phyloP scores from a whole-genome alignment of 2,113 vertebrate genomes.

The Mustela lutreola region DNA sequence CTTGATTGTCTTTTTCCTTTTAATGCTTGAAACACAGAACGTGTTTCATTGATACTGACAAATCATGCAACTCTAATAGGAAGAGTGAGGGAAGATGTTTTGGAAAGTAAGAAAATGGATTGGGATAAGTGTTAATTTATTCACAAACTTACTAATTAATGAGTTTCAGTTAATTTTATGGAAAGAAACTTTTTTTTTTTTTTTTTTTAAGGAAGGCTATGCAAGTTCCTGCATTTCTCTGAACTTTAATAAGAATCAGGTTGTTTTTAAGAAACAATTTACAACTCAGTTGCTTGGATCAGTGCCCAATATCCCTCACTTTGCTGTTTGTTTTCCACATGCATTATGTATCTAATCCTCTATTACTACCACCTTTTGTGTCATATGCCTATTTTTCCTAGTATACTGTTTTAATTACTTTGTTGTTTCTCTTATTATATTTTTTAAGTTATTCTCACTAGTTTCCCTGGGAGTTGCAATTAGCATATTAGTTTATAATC shows the following conservation, averaged over 20 bases:
- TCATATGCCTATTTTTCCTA: neutral
- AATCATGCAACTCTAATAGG: neutral
- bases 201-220: neutral
- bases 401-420: neutral
- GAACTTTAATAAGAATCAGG: neutral
- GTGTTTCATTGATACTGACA: neutral
- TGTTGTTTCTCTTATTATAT: neutral
- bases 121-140: neutral
- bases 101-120: neutral
- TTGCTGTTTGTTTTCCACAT: neutral
- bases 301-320: neutral
- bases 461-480: neutral
- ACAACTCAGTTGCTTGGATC: neutral
- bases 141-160: neutral
- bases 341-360: neutral
- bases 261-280: neutral
- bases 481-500: slow-evolving; percentile 12
- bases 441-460: neutral
- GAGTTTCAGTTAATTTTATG: neutral
- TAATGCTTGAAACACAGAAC: neutral
- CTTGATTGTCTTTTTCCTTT: neutral
- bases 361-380: neutral
- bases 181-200: neutral
- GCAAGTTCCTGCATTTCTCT: neutral
- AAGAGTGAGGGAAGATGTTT: neutral